These are phyloP conservation scores for Drosophila arizonae DNA, from an alignment of 1,140 invertebrate genomes.

Conservation along the genomic window DNA sequence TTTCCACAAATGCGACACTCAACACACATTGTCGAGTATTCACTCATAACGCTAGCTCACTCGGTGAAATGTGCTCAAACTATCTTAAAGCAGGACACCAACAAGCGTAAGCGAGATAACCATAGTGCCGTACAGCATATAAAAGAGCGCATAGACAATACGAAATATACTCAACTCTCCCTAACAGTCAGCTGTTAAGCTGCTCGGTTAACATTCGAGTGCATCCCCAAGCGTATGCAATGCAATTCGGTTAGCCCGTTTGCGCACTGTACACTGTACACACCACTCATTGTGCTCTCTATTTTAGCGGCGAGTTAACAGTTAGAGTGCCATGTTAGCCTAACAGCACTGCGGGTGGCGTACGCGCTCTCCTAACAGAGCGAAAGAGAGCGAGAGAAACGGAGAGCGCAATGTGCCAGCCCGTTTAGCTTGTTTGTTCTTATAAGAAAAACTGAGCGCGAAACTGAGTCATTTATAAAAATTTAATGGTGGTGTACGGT, in stretches of 20 bases:
- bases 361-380: slow-evolving; percentile 9
- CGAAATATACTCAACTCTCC: background rate
- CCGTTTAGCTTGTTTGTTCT: slow-evolving; percentile 37
- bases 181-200: slow-evolving; percentile 29
- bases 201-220: slow-evolving; percentile 4
- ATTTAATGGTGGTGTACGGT: slow-evolving; percentile 74
- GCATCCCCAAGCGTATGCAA: slow-evolving; percentile 40
- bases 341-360: slow-evolving; percentile 36
- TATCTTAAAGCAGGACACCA: background rate
- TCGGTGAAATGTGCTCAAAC: slow-evolving; percentile 17
- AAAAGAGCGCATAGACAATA: background rate
- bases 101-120: slow-evolving; percentile 39
- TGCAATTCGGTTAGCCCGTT: background rate
- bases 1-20: background rate
- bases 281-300: slow-evolving; percentile 13
- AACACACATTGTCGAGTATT: background rate
- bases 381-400: slow-evolving; percentile 11
- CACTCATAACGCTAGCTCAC: slow-evolving; percentile 21
- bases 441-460: slow-evolving; percentile 51
- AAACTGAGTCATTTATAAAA: slow-evolving; percentile 64
- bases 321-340: slow-evolving; percentile 20
- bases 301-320: slow-evolving; percentile 22
- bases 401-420: slow-evolving; percentile 6
- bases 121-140: background rate
- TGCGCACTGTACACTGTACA: slow-evolving; percentile 22